Evolutionary conservation across 2,113 vertebrate species (phyloP).

Genomic region (Ploceus nigricollis): DNA sequence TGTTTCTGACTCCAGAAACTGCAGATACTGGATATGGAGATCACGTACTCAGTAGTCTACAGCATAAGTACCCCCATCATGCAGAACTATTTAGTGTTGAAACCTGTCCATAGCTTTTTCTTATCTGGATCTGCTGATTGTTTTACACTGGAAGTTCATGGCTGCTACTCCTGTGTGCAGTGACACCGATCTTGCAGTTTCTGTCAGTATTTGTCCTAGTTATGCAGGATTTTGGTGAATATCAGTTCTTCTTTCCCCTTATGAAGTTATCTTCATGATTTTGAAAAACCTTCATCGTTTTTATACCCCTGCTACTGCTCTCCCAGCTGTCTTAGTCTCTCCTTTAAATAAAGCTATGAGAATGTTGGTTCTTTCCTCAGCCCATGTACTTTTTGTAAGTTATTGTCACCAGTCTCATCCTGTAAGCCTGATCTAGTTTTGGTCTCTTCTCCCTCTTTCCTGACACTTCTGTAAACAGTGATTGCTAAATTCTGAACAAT

Average conservation of each 20-base stretch:
- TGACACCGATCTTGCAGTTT: background rate
- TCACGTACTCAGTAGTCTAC: accelerated
- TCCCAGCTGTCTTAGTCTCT: background rate
- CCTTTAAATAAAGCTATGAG: background rate
- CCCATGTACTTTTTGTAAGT: background rate
- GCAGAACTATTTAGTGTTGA: background rate
- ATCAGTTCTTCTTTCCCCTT: background rate
- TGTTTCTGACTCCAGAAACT: background rate
- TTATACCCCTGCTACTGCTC: background rate
- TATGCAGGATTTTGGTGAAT: background rate
- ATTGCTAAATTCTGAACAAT: background rate
- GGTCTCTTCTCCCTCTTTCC: background rate
- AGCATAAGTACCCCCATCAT: background rate
- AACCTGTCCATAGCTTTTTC: background rate
- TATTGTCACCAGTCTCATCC: background rate
- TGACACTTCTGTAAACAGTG: background rate
- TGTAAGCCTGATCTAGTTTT: background rate
- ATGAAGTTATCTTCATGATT: background rate
- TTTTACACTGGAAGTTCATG: background rate
- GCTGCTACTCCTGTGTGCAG: background rate
- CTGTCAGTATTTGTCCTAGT: background rate
- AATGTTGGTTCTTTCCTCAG: background rate
- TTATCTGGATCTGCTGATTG: background rate
- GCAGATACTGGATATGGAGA: background rate
- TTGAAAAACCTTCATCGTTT: background rate